A percentile compares a stretch with the other conserved stretches of the same genome.
Evolutionary conservation across 2,888 invertebrate species (phyloP).

Genomic region (Andrena praecox): DNA sequence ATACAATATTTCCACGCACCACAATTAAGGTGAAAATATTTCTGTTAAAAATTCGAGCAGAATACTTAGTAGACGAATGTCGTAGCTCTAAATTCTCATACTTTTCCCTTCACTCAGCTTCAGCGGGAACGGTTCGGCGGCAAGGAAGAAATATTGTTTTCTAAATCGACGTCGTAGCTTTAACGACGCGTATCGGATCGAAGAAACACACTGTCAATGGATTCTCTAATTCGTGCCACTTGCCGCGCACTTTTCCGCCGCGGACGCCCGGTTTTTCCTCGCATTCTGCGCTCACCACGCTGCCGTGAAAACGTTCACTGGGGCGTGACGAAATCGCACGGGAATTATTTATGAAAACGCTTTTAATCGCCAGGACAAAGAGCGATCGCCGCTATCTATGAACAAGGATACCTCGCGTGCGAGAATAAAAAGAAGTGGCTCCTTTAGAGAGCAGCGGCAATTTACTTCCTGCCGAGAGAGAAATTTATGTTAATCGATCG

Average conservation of each 20-base stretch:
- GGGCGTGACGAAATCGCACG: conserved; percentile 19
- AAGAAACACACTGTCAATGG: neutral
- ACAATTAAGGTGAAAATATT: too few relatives aligned
- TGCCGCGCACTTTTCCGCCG: neutral
- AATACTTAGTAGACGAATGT: too few relatives aligned
- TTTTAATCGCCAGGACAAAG: conserved; percentile 22
- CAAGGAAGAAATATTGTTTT: neutral
- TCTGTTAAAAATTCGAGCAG: too few relatives aligned
- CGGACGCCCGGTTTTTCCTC: neutral
- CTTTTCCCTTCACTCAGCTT: neutral
- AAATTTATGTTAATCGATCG: conserved; percentile 58
- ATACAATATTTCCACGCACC: too few relatives aligned
- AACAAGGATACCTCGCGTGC: neutral
- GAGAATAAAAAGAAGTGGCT: conserved; percentile 2
- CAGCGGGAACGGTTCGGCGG: neutral
- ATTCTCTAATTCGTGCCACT: neutral
- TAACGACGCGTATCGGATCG: neutral
- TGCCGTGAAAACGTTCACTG: conserved; percentile 7
- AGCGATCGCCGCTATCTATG: neutral
- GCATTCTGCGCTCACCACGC: neutral
- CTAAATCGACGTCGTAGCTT: neutral
- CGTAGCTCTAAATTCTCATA: too few relatives aligned
- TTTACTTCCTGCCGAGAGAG: conserved; percentile 54
- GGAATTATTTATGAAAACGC: conserved; percentile 13
- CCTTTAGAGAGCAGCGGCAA: conserved; percentile 35